Evolutionary conservation across 2,113 vertebrate species (phyloP).

Genomic region (Rhinopomastus cyanomelas): DNA sequence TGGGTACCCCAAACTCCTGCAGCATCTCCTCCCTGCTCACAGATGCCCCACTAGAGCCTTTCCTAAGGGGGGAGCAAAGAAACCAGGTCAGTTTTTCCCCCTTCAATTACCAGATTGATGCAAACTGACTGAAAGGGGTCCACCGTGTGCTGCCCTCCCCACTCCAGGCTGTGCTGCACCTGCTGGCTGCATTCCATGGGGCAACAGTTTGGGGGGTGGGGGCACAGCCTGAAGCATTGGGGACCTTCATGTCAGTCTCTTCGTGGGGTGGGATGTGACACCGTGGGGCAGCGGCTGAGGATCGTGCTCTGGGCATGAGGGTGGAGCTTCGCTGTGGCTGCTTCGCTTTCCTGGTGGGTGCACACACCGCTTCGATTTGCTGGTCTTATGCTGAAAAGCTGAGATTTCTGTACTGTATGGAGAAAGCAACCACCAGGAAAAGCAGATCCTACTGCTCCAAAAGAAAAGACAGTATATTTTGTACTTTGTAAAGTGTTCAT

Average conservation of each 20-base stretch:
- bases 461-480: constrained; percentile 82
- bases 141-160: neutral
- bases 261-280: rapidly evolving
- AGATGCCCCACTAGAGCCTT: neutral
- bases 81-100: rapidly evolving
- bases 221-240: neutral
- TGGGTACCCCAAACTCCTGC: neutral
- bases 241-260: neutral
- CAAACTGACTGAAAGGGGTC: neutral
- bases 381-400: constrained; percentile 57
- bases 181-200: neutral
- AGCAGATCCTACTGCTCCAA: constrained; percentile 68
- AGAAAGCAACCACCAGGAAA: neutral
- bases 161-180: neutral
- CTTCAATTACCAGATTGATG: neutral
- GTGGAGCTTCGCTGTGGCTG: neutral
- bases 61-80: rapidly evolving
- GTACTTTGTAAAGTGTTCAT: constrained; percentile 82
- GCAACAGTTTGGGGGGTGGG: neutral
- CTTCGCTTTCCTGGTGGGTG: constrained; percentile 40
- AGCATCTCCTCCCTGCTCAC: neutral
- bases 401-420: constrained; percentile 76
- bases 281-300: neutral
- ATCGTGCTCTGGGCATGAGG: neutral
- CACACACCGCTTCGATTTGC: constrained; percentile 35